A percentile compares a stretch with the other conserved stretches of the same genome.
Conservation (phyloP, 2,888 invertebrate genomes). For the Taphrorychus bicolor region DNA sequence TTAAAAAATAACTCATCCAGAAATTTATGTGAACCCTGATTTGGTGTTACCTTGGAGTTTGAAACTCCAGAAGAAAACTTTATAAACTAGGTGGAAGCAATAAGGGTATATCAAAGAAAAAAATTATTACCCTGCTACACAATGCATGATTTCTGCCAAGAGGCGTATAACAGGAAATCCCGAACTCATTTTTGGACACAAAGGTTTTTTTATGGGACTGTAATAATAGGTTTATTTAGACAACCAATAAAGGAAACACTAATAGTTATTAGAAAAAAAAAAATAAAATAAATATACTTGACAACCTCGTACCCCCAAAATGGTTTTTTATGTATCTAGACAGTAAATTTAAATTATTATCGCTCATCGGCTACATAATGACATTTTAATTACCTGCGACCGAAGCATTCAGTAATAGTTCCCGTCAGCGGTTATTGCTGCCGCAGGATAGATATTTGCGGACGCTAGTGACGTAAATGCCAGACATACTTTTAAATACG, state of each 20-base stretch:
- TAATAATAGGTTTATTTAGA: too few species aligned
- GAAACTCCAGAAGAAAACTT: neutral
- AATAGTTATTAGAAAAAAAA: too few species aligned
- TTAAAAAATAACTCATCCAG: neutral
- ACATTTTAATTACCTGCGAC: constrained; percentile 11
- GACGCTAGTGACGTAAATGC: constrained; percentile 22
- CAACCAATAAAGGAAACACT: too few species aligned
- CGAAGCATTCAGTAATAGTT: constrained; percentile 13
- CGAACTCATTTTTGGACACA: neutral
- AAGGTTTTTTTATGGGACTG: neutral
- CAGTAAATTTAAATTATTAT: neutral
- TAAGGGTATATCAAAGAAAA: neutral
- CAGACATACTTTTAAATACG: constrained; percentile 21
- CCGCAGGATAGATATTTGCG: constrained; percentile 14
- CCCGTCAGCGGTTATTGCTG: constrained; percentile 11
- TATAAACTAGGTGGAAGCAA: neutral
- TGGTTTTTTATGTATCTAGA: neutral
- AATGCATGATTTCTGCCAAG: neutral
- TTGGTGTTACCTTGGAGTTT: neutral
- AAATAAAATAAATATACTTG: too few species aligned
- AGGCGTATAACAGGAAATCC: neutral
- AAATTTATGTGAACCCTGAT: neutral
- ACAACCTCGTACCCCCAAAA: too few species aligned
- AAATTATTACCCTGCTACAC: neutral
- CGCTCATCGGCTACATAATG: neutral